Conservation (phyloP, 1,140 invertebrate species). For the Cydia pomonella region DNA sequence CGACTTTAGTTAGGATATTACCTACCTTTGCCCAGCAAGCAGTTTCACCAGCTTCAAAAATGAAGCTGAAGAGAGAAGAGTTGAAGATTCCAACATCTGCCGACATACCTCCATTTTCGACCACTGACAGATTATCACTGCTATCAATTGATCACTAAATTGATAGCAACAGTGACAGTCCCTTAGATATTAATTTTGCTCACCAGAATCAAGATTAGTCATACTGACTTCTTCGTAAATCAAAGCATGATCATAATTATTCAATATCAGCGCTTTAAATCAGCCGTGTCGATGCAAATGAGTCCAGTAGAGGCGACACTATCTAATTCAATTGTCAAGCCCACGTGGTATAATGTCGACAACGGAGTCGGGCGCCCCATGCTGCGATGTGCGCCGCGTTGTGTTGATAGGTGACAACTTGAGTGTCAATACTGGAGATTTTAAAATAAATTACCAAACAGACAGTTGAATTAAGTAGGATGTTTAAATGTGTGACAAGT, state of each 20-base stretch:
- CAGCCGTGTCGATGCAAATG: conserved; percentile 21
- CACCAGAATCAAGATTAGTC: not conserved
- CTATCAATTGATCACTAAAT: too few relatives aligned
- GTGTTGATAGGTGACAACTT: conserved; percentile 18
- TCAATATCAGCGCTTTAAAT: conserved; percentile 10
- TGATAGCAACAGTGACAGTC: not conserved
- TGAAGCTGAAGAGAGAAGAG: too few relatives aligned
- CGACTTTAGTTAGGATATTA: too few relatives aligned
- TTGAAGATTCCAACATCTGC: too few relatives aligned
- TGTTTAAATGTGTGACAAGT: too few relatives aligned
- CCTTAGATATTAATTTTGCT: not conserved
- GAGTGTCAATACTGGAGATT: not conserved
- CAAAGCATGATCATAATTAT: conserved; percentile 7
- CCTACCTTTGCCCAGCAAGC: too few relatives aligned
- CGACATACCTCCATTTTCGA: too few relatives aligned
- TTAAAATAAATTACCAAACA: not conserved
- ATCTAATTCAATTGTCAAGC: conserved; percentile 31
- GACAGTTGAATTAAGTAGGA: too few relatives aligned
- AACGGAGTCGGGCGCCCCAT: not conserved
- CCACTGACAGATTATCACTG: too few relatives aligned
- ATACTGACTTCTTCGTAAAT: not conserved
- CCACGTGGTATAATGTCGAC: conserved; percentile 23
- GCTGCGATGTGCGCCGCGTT: not conserved
- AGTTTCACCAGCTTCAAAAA: too few relatives aligned
- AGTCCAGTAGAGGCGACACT: conserved; percentile 9